phyloP scores from a whole-genome alignment of 2,888 invertebrate species.

The Polia nebulosa region DNA sequence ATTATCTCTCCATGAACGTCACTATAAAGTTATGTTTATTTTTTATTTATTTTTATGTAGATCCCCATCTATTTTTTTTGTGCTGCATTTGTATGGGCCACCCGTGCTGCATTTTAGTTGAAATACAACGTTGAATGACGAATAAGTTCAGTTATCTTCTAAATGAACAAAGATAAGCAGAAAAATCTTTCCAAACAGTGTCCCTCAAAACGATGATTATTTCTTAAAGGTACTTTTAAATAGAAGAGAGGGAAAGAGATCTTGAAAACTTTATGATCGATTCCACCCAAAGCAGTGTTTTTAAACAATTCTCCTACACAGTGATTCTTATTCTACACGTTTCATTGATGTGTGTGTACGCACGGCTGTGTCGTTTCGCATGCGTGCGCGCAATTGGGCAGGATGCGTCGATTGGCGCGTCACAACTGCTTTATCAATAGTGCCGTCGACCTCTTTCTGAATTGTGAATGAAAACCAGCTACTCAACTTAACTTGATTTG shows the following conservation, averaged over 20 bases:
- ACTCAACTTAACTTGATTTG: constrained; percentile 60
- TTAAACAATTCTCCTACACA: not conserved
- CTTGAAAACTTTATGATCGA: not conserved
- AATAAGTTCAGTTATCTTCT: no score
- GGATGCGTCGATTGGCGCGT: constrained; percentile 79
- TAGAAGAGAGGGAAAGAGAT: no score
- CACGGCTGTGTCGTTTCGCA: constrained; percentile 60
- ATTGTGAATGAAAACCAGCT: constrained; percentile 72
- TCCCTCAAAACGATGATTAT: no score
- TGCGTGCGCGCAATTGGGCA: constrained; percentile 73
- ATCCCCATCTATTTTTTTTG: not conserved
- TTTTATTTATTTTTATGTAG: constrained; percentile 9
- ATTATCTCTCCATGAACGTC: constrained; percentile 8
- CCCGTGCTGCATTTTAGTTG: not conserved
- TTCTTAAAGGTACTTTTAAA: no score
- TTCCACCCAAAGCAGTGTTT: not conserved
- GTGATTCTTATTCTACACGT: constrained; percentile 12
- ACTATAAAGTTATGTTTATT: not conserved
- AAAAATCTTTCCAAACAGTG: no score
- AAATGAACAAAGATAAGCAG: no score
- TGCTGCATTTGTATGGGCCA: not conserved
- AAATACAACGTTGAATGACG: not conserved
- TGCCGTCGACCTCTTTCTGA: constrained; percentile 78
- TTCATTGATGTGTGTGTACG: constrained; percentile 45
- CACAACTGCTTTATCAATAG: constrained; percentile 77